Conservation (phyloP, 2,113 vertebrate genomes). For the Ailuropoda melanoleuca region DNA sequence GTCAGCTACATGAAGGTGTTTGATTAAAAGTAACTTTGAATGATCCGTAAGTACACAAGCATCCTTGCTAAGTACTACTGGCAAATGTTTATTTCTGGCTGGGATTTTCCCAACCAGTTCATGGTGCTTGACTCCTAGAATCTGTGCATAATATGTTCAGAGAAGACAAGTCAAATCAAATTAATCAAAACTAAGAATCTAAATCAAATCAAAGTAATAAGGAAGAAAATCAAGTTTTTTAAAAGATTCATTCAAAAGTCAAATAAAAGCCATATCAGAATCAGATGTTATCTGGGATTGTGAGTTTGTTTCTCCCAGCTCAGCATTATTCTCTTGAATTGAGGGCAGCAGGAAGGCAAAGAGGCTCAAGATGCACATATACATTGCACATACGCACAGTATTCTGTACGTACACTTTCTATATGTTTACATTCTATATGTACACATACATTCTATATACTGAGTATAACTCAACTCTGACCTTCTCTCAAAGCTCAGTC, state of each 20-base stretch:
- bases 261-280: conserved; percentile 7
- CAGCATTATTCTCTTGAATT: background rate
- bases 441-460: background rate
- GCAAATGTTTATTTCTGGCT: background rate
- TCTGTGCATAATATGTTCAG: background rate
- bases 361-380: background rate
- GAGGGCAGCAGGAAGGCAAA: background rate
- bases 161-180: background rate
- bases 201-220: background rate
- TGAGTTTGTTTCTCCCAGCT: background rate
- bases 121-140: background rate
- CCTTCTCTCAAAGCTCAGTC: background rate
- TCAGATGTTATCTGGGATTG: background rate
- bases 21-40: background rate
- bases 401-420: background rate
- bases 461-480: background rate
- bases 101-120: background rate
- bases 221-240: background rate
- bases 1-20: background rate
- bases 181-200: background rate
- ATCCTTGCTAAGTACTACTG: background rate
- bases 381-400: background rate
- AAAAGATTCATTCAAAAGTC: background rate
- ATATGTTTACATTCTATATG: background rate
- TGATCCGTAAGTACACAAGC: background rate